Evolutionary conservation across 2,797 vertebrate genomes (phyloP).

Genomic region (Scyliorhinus canicula): DNA sequence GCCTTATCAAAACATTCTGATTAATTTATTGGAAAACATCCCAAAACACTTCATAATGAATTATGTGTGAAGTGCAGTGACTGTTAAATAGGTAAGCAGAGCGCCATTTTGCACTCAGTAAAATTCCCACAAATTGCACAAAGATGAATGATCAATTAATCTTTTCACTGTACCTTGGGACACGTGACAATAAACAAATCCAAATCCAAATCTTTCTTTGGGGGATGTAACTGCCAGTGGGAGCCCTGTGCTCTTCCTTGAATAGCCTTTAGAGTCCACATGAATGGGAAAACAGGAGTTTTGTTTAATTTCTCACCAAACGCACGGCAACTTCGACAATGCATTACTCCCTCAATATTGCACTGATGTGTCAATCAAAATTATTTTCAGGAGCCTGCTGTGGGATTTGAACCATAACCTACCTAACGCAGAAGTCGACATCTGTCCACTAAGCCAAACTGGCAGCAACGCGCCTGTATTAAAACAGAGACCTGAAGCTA

Average conservation of each 20-base stretch:
- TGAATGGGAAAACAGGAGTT: background rate
- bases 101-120: background rate
- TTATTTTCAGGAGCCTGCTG: background rate
- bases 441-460: background rate
- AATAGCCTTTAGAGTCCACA: background rate
- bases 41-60: background rate
- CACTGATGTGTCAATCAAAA: background rate
- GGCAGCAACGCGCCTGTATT: background rate
- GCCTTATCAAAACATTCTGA: background rate
- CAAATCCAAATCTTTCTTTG: too few species aligned
- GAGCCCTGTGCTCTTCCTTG: background rate
- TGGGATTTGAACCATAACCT: background rate
- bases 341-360: background rate
- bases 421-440: background rate
- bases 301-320: background rate
- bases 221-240: background rate
- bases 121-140: background rate
- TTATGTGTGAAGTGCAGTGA: slow-evolving; percentile 28
- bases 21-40: slow-evolving; percentile 31
- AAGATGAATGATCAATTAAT: slow-evolving; percentile 27
- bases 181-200: too few species aligned
- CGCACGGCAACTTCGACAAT: background rate
- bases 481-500: background rate
- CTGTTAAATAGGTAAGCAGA: background rate
- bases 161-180: too few species aligned